Percentiles rank a stretch among this genome's conserved stretches.
phyloP scores from a whole-genome alignment of 2,113 vertebrate genomes.

The Brienomyrus brachyistius region DNA sequence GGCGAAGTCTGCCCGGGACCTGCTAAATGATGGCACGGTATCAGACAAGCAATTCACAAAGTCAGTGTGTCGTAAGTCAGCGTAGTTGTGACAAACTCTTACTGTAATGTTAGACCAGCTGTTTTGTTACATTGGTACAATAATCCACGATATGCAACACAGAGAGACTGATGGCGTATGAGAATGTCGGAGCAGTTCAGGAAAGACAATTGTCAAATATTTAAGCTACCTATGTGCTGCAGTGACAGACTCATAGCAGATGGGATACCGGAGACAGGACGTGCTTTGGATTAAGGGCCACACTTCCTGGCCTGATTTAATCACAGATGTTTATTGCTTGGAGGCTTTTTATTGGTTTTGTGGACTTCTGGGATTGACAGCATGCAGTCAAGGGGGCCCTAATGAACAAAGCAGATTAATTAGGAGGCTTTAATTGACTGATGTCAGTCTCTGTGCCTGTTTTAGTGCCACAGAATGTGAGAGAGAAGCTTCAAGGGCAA shows the following conservation, averaged over 20 bases:
- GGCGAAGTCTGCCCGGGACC: background rate
- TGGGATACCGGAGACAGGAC: background rate
- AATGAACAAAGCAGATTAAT: constrained; percentile 34
- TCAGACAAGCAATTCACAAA: background rate
- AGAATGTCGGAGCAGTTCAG: background rate
- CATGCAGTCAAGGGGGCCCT: constrained; percentile 25
- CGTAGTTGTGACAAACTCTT: background rate
- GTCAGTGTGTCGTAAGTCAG: background rate
- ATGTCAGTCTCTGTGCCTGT: constrained; percentile 27
- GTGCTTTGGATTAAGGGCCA: background rate
- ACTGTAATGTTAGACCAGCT: background rate
- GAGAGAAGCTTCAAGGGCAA: background rate
- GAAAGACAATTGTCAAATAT: background rate
- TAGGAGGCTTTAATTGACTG: constrained; percentile 35
- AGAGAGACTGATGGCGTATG: background rate
- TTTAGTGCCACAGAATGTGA: background rate
- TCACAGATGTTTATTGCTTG: background rate
- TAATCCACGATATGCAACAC: background rate
- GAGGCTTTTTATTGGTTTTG: background rate
- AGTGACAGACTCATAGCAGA: background rate
- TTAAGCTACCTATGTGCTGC: background rate
- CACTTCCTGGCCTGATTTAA: background rate
- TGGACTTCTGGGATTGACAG: constrained; percentile 27
- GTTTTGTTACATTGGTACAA: background rate
- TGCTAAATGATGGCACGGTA: too few species aligned